Evolutionary conservation across 2,888 invertebrate genomes (phyloP), one percentile per base, ranked within the genome.

Genomic region (Acleris sparsana): DNA sequence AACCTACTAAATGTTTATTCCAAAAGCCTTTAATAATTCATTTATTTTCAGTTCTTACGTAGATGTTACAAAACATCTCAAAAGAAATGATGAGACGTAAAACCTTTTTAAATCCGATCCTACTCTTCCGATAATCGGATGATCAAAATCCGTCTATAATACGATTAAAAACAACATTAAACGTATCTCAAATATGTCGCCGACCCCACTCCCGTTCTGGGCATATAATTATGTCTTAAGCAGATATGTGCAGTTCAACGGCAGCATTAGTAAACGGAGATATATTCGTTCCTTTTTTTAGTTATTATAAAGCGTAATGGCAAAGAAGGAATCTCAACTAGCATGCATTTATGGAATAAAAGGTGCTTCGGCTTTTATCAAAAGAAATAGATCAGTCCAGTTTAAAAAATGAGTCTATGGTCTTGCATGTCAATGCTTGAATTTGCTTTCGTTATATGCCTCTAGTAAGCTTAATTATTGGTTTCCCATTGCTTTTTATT

Each of bases 161-260:
- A 55, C 33, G 18, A 18, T 16, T 29, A 7, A 60, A 55, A 59
- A 33, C 51, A 46, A 25, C 63, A 49, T 58, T 60, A 43, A 18
- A 53, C 53, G 48, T 53, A 52, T 58, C 64, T 51, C 33, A 46
- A 53, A 67, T 60, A 61, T 66, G 56, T 70, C 73, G 74, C 74
- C 75, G 74, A 71, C 74, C 74, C 73, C 70, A 61, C 48, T 70
- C 60, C 62, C 62, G 59, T 67, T 55, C 58, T 20, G 57, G 62
- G 53, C 53, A 52, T 63, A 56, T 52, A 5, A 44, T n/a, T 18
- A n/a, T 46, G 16, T 46, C 51, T 33, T 33, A 59, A 65, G 60
- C 60, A 39, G n/a, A 25, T 7, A 39, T 63, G 33, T 17, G 22
- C 22, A 48, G 13, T 56, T 65, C 51, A 51, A 44, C 51, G 56